Conservation (phyloP, 1,140 invertebrate species). For the Danaus plexippus region DNA sequence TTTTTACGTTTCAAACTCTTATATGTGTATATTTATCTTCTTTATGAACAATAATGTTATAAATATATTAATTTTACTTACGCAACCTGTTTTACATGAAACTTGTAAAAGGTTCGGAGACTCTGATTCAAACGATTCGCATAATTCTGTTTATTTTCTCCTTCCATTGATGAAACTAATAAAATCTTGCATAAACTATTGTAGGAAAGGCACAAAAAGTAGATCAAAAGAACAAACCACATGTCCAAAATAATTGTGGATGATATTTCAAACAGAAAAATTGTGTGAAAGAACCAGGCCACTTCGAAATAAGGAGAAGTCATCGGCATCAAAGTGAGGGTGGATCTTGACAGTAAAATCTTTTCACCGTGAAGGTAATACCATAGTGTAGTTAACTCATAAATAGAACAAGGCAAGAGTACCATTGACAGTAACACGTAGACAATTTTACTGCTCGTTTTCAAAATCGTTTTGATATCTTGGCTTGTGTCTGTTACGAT, state of each 20-base stretch:
- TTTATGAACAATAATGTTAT: no score
- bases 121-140: conserved; percentile 27
- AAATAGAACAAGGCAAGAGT: conserved; percentile 29
- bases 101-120: conserved; percentile 33
- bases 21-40: no score
- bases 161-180: conserved; percentile 15
- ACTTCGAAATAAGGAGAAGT: conserved; percentile 44
- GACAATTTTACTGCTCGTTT: conserved; percentile 27
- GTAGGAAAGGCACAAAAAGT: conserved; percentile 33
- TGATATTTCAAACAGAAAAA: conserved; percentile 37
- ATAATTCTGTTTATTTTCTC: conserved; percentile 27
- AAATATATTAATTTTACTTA: conserved; percentile 25
- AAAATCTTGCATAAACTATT: conserved; percentile 34
- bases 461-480: conserved; percentile 21
- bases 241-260: conserved; percentile 43
- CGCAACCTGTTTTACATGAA: conserved; percentile 32
- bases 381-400: conserved; percentile 36
- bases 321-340: conserved; percentile 44
- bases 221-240: conserved; percentile 50
- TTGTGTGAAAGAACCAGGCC: conserved; percentile 37
- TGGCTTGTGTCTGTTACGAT: conserved; percentile 26
- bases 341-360: conserved; percentile 38
- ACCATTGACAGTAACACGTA: conserved; percentile 27
- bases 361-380: conserved; percentile 36
- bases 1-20: no score